Evolutionary conservation across 1,140 invertebrate genomes (phyloP), one percentile per base, ranked within the genome.

Genomic region (Thaumatotibia leucotreta): DNA sequence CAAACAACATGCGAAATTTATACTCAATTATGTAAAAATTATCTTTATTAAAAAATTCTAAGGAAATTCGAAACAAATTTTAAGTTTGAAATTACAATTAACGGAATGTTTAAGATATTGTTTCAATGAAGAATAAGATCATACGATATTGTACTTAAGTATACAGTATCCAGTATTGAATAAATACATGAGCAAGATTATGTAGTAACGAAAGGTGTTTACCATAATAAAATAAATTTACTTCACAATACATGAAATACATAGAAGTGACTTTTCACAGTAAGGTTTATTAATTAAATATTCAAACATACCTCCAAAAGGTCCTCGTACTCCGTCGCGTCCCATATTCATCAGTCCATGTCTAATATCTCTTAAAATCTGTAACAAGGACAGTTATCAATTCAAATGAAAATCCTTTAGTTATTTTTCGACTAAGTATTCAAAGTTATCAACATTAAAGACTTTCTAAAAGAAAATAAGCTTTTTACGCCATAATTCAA

Each of bases 331-430:
- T 64, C 95, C 94, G 75, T 96, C 95, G 77, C 95, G 93, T 78
- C 95, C 95, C 90, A 96, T 93, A 82, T 96, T 95, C 91, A 96
- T 93, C 79, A 97, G 92, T 64, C 96, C 96, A 82, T 96, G 95
- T 76, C 96, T 92, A 77, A 97, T 96, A 82, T 97, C 96, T 79
- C 96, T 93, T 71, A 97, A 88, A 87, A 97, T 96, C 96, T 97
- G 93, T 70, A 94, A 93, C 81, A 83, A 89, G 74, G 29, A 20
- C 22, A 72, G n/a, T 58, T 54, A n/a, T 24, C 23, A 54, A 9
- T 45, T 45, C 17, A 20, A 8, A 45, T 5, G n/a, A 45, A 20
- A 45, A 45, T 20, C 39, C 17, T 20, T 45, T 45, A 9, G 14
- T 20, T 45, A 17, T 20, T 20, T 20, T 20, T 0, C 14, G 14